phyloP scores from a whole-genome alignment of 2,797 vertebrate species.

The Sphaeramia orbicularis region DNA sequence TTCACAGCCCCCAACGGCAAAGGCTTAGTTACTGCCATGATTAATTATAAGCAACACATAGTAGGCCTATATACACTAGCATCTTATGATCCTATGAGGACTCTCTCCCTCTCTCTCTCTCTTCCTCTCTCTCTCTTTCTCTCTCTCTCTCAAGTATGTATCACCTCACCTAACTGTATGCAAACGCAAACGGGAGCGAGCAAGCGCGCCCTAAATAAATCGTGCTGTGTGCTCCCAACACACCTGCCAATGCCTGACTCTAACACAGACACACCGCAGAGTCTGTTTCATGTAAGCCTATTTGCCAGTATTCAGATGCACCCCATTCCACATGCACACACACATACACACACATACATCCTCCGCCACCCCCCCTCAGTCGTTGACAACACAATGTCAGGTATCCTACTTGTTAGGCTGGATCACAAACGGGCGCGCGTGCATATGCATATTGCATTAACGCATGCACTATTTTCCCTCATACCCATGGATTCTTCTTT shows the following conservation, averaged over 20 bases:
- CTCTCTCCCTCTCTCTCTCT: slow-evolving; percentile 9
- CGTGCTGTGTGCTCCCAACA: slow-evolving; percentile 62
- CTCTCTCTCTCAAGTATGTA: slow-evolving; percentile 29
- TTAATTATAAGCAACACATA: slow-evolving; percentile 73
- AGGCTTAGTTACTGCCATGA: slow-evolving; percentile 67
- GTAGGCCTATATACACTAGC: slow-evolving; percentile 60
- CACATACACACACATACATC: slow-evolving; percentile 9
- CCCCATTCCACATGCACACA: slow-evolving; percentile 3
- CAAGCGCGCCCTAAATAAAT: slow-evolving; percentile 74
- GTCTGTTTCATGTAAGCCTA: slow-evolving; percentile 47
- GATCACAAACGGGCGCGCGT: slow-evolving; percentile 31
- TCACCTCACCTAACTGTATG: slow-evolving; percentile 67
- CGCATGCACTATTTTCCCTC: slow-evolving; percentile 39
- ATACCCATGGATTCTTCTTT: slow-evolving; percentile 12
- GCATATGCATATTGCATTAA: slow-evolving; percentile 17
- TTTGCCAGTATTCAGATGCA: slow-evolving; percentile 52
- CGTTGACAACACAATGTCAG: slow-evolving; percentile 64
- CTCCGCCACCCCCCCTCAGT: slow-evolving; percentile 33
- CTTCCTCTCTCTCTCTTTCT: slow-evolving; percentile 5
- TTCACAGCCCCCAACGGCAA: slow-evolving; percentile 56
- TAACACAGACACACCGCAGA: slow-evolving; percentile 52
- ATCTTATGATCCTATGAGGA: slow-evolving; percentile 45
- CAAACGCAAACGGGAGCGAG: slow-evolving; percentile 66
- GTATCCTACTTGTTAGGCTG: slow-evolving; percentile 33
- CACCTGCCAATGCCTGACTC: slow-evolving; percentile 77